A percentile compares a stretch with the other conserved stretches of the same genome.
phyloP scores from a whole-genome alignment of 2,797 vertebrate species.

The Apodemus agrarius region DNA sequence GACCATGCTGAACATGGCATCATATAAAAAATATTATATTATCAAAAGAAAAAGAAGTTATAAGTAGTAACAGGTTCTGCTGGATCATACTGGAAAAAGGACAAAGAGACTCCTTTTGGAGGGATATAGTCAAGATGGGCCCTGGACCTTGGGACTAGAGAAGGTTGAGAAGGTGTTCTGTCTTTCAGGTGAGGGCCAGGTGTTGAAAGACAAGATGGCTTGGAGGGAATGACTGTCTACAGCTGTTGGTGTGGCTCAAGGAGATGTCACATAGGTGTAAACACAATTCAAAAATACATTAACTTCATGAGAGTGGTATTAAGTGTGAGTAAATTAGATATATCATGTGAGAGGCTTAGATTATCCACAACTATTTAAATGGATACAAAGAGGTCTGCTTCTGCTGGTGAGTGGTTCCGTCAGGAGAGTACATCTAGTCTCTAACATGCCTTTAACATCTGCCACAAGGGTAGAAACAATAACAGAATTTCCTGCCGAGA shows the following conservation, averaged over 20 bases:
- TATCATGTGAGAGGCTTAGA: background rate
- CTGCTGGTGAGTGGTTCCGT: background rate
- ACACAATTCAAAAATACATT: background rate
- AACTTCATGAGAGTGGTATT: background rate
- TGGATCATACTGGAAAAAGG: background rate
- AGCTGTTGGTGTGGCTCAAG: background rate
- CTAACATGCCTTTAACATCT: background rate
- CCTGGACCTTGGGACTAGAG: background rate
- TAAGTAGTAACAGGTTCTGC: background rate
- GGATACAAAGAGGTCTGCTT: background rate
- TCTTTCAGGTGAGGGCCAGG: background rate
- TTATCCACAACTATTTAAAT: slow-evolving; percentile 16
- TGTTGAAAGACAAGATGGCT: background rate
- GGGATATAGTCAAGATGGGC: background rate
- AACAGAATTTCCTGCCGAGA: background rate
- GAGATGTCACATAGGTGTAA: background rate
- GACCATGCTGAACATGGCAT: background rate
- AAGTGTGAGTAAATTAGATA: background rate
- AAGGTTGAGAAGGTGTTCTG: background rate
- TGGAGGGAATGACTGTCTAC: background rate
- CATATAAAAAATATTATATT: background rate
- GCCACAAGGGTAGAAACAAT: background rate
- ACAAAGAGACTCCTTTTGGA: background rate
- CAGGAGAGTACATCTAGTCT: background rate
- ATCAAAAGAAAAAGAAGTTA: background rate